Percentiles rank a stretch among this genome's conserved stretches.
Evolutionary conservation across 64 coral and sea anemone genomes (phyloP).

Genomic region (Porites australiensis): DNA sequence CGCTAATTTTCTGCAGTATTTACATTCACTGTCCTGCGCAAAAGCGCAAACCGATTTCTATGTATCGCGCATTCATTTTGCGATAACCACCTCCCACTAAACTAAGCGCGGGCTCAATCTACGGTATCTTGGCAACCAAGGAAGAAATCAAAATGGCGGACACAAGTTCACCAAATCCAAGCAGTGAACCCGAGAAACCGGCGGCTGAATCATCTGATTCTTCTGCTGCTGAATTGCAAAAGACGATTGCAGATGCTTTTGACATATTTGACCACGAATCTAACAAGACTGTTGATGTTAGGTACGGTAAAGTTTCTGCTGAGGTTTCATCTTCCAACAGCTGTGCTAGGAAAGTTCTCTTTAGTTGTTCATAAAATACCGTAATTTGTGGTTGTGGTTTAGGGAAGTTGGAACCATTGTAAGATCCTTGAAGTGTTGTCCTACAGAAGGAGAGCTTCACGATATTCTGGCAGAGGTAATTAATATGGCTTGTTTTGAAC

Average conservation of each 20-base stretch:
- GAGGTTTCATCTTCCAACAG: neutral
- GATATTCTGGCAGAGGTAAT: conserved; percentile 95
- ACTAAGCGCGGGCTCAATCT: neutral
- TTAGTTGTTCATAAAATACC: neutral
- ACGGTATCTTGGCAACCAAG: conserved; percentile 66
- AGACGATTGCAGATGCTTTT: conserved; percentile 94
- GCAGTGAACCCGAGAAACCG: conserved; percentile 73
- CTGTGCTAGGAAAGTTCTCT: neutral
- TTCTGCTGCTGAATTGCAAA: conserved; percentile 87
- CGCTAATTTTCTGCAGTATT: no score
- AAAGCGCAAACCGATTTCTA: neutral
- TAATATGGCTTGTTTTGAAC: neutral
- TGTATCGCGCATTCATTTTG: neutral
- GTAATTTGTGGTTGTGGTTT: neutral
- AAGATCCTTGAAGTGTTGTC: conserved; percentile 94
- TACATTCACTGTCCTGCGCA: neutral
- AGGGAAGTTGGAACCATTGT: conserved; percentile 99
- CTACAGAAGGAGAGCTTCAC: conserved; percentile 97
- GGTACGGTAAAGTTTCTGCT: conserved; percentile 39
- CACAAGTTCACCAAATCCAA: conserved; percentile 32
- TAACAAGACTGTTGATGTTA: conserved; percentile 99
- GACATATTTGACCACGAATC: conserved; percentile 99
- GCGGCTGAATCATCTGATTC: conserved; percentile 72
- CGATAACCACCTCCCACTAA: neutral
- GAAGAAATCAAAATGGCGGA: conserved; percentile 86